Evolutionary conservation across 2,113 vertebrate genomes (phyloP), one percentile per base, ranked within the genome.

Genomic region (Cyanoramphus novaezelandiae): DNA sequence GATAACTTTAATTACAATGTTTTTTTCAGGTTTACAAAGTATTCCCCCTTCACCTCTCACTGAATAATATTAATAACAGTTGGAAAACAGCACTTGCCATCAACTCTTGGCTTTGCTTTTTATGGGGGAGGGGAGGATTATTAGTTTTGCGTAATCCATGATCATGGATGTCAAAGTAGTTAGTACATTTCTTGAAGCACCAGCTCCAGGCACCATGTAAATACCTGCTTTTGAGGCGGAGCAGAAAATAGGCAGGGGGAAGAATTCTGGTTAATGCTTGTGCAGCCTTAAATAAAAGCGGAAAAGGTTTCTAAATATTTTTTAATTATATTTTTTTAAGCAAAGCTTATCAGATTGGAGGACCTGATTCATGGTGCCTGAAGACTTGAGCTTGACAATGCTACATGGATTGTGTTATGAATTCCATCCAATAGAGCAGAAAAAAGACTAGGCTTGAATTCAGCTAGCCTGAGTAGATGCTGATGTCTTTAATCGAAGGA

Each of bases 1-100:
- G 69, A 65, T 79, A 41, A 62, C 81, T 83, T 90, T 95, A 95
- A 96, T 97, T 90, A 92, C 1, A 3, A 17, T 13, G 2, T 80
- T 91, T 92, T 92, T 83, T 96, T 20, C 47, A 62, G 77, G 25
- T 92, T 95, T 85, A 74, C 47, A 31, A 67, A 83, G 60, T 88
- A 52, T 92, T 96, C 72, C 43, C 47, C 21, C 49, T 81, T 92
- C 46, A 82, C 69, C 49, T 91, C 63, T 79, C 69, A 44, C n/a
- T 86, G 74, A 79, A 76, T 74, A 37, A 52, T 67, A 74, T 82
- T 92, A 76, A 57, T 68, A 82, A 52, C 10, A 50, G 19, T 31
- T 82, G 24, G 62, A 85, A 93, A 93, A 76, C 37, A 82, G 6
- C 43, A 65, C 11, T 50, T 94, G n/a, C 12, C 15, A 21, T 85